Percentiles rank a stretch among this genome's conserved stretches.
Conservation (phyloP, 2,113 vertebrate species). For the Lynx canadensis region DNA sequence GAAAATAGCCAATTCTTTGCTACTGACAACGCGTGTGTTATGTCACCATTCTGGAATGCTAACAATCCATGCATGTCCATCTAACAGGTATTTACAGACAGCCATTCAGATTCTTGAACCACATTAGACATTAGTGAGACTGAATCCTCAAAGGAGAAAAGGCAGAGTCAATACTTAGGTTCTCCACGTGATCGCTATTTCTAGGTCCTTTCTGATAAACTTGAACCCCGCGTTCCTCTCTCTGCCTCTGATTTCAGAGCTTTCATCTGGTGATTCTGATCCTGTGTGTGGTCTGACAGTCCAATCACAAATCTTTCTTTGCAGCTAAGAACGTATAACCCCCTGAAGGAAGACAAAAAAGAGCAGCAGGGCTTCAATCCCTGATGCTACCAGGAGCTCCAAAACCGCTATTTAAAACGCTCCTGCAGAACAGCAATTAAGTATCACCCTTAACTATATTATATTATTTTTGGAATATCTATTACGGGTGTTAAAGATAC, state of each 20-base stretch:
- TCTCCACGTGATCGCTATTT: background rate
- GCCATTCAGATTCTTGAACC: background rate
- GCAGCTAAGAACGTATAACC: background rate
- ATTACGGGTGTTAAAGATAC: background rate
- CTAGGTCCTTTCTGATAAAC: background rate
- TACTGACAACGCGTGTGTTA: background rate
- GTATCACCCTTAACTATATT: background rate
- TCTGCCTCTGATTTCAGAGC: background rate
- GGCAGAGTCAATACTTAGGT: background rate
- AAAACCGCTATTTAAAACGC: background rate
- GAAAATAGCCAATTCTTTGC: background rate
- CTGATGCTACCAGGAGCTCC: background rate
- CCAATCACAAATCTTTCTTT: background rate
- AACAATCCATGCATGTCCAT: background rate
- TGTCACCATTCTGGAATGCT: background rate
- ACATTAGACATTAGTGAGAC: background rate
- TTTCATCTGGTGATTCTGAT: background rate
- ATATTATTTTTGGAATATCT: background rate
- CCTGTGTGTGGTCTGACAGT: background rate
- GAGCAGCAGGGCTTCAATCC: background rate
- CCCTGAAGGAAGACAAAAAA: background rate
- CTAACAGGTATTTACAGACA: background rate
- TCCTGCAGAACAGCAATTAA: background rate
- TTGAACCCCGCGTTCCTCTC: background rate
- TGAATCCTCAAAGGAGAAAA: background rate